A percentile compares a stretch with the other conserved stretches of the same genome.
These are phyloP conservation scores for Caenorhabditis japonica DNA, from an alignment of 2,888 invertebrate species.

Conservation along the genomic window DNA sequence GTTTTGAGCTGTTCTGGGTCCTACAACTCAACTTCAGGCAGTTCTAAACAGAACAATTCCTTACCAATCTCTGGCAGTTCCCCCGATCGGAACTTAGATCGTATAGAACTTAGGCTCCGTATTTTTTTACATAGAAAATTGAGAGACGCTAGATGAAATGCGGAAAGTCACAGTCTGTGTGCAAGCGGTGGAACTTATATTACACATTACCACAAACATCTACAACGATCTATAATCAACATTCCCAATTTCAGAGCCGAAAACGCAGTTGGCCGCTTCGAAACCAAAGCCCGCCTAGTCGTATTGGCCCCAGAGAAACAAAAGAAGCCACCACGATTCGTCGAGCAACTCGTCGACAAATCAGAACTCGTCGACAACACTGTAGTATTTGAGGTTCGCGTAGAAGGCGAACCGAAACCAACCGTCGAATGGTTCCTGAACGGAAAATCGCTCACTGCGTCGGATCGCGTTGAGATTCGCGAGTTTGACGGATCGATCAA, in stretches of 20 bases:
- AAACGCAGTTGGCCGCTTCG: constrained; percentile 74
- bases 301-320: constrained; percentile 71
- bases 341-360: constrained; percentile 80
- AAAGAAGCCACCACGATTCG: constrained; percentile 72
- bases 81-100: no score
- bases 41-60: no score
- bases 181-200: no score
- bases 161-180: no score
- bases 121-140: no score
- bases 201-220: no score
- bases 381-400: constrained; percentile 72
- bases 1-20: no score
- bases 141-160: no score
- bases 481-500: constrained; percentile 75
- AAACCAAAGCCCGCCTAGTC: constrained; percentile 73
- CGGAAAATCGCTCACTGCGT: constrained; percentile 65
- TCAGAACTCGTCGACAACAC: constrained; percentile 79
- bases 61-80: no score
- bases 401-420: constrained; percentile 76
- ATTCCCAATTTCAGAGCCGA: constrained; percentile 72
- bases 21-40: no score
- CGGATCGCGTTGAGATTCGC: constrained; percentile 68
- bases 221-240: no score
- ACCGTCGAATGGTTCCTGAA: constrained; percentile 73
- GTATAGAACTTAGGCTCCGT: no score